Evolutionary conservation across 2,888 invertebrate genomes (phyloP), one percentile per base, ranked within the genome.

Genomic region (Julus scandinavius): DNA sequence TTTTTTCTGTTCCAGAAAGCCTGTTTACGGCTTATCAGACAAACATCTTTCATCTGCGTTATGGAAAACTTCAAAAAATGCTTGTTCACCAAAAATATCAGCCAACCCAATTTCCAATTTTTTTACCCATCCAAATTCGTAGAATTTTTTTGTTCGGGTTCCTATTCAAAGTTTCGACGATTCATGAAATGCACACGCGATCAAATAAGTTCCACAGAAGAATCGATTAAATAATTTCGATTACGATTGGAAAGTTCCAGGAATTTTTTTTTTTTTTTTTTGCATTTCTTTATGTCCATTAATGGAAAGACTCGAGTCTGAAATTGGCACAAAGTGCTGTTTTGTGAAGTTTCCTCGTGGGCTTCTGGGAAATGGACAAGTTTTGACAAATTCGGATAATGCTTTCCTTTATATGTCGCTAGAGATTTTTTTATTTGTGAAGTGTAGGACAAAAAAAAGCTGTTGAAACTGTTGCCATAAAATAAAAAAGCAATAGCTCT

Each of bases 11-110:
- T 38, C 29, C 11, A 80, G 38, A 80, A 38, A 80, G 80, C 80
- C 38, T 80, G 80, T 80, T 80, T 80, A 80, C 1, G 80, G 38
- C 80, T 80, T 80, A 80, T 80, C 80, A 38, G 80, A 80, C 20
- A 80, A 38, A 29, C 80, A 80, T 80, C 80, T 80, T 29, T 2
- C 80, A 80, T 80, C 38, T 38, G 38, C 80, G 0, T 38, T 38
- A 38, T 80, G 80, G 80, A 38, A 54, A 80, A 80, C 80, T 80
- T 80, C 38, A 11, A 80, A 80, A 80, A 38, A 13, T 80, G 80
- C 80, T 38, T 2, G 80, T 80, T 80, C 80, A 13, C 38, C 38
- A 38, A 80, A 80, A 80, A 29, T 63, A 9, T 72, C n/a, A 20
- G 72, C 13, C 13, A 38, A 29, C 38, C 13, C 80, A 38, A 38